phyloP scores from a whole-genome alignment of 2,113 vertebrate species.

The Anarrhichthys ocellatus region DNA sequence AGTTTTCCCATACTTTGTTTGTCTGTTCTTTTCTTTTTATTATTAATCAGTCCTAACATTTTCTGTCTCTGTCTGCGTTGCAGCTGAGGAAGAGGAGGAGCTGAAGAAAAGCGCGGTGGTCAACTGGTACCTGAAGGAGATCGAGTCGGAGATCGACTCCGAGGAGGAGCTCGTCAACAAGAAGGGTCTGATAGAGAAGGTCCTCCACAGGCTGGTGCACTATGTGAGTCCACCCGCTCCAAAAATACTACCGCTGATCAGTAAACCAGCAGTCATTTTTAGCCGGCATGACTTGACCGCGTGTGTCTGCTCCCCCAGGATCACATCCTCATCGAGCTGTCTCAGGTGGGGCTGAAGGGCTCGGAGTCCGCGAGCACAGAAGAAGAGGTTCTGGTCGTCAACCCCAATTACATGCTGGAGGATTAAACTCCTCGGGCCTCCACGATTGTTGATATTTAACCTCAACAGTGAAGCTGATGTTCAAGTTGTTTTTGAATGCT shows the following conservation, averaged over 20 bases:
- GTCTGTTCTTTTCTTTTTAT: background rate
- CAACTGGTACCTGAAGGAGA: constrained; percentile 99
- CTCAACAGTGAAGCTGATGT: background rate
- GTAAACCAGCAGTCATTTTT: background rate
- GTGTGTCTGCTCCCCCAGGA: constrained; percentile 82
- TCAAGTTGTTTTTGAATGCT: constrained; percentile 16
- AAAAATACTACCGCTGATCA: background rate
- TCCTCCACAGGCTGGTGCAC: constrained; percentile 94
- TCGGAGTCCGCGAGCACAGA: constrained; percentile 79
- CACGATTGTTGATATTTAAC: background rate
- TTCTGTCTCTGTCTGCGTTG: background rate
- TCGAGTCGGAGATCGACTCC: constrained; percentile 97
- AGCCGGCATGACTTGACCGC: background rate
- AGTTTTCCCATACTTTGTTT: no score
- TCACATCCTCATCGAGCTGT: constrained; percentile 96
- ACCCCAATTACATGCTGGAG: constrained; percentile 96
- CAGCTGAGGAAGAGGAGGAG: constrained; percentile 91
- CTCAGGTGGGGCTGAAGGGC: constrained; percentile 89
- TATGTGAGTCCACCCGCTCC: constrained; percentile 85
- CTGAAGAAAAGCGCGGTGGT: constrained; percentile 93
- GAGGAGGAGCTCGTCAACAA: constrained; percentile 95
- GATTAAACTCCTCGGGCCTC: constrained; percentile 80
- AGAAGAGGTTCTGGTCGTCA: constrained; percentile 91
- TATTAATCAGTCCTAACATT: background rate
- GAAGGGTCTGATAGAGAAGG: constrained; percentile 95